Percentiles rank a stretch among this genome's conserved stretches.
Evolutionary conservation across 2,797 vertebrate species (phyloP).

Genomic region (Garrulus glandarius): DNA sequence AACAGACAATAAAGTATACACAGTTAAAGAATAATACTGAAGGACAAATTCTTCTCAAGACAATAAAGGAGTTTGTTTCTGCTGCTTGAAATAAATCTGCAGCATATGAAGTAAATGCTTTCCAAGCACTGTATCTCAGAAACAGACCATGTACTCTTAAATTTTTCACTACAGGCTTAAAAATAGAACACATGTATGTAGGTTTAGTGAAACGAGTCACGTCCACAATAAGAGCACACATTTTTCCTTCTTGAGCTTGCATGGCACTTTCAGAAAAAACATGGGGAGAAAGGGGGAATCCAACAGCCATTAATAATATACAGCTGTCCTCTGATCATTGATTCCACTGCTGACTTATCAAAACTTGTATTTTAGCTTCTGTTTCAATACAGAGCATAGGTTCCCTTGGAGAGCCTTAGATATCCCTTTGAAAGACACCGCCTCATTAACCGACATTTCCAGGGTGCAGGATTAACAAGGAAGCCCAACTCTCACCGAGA

Average conservation of each 20-base stretch:
- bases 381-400: background rate
- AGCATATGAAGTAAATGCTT: slow-evolving; percentile 47
- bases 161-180: slow-evolving; percentile 73
- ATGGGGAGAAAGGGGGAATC: background rate
- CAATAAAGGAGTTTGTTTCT: background rate
- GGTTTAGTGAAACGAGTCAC: slow-evolving; percentile 64
- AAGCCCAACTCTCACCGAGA: slow-evolving; percentile 73
- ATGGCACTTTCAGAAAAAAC: background rate
- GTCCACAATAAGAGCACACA: slow-evolving; percentile 13
- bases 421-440: background rate
- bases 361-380: background rate
- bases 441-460: slow-evolving; percentile 38
- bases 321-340: background rate
- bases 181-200: slow-evolving; percentile 71
- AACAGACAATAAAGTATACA: background rate
- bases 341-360: background rate
- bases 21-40: background rate
- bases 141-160: slow-evolving; percentile 51
- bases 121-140: slow-evolving; percentile 42
- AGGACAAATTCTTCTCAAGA: background rate
- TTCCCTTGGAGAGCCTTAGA: background rate
- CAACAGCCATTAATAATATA: background rate
- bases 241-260: background rate
- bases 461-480: slow-evolving; percentile 60
- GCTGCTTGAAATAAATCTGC: background rate